Base-by-base conservation (phyloP, 2,113 vertebrate species). In the Rousettus leschenaultii region DNA sequence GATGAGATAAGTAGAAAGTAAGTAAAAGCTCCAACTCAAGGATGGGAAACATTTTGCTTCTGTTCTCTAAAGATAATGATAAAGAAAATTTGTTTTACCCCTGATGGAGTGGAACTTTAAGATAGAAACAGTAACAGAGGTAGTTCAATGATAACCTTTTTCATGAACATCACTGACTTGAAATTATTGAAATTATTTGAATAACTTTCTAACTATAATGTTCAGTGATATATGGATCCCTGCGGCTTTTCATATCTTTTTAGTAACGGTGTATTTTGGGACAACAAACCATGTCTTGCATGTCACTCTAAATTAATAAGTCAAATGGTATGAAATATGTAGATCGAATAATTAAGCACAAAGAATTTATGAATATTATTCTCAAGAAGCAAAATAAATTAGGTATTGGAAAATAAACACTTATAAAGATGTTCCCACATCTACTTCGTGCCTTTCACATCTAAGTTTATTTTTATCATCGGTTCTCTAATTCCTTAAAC, bases 1-100 rank as follows among this genome's bases (percentile, higher is more conserved):
- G 97, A 97, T 97, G 95, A 97, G 96, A 97, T 97, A 98, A 97
- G 90, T 98, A 97, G 96, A 96, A 98, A 97, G 94, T 82, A 96
- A 97, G 91, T 89, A 89, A 97, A 96, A 96, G 33, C 91, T 94
- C 74, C 82, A 68, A 73, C 86, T 92, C 40, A 79, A 96, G 70
- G 30, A 97, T 94, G 43, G 82, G 90, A 98, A 97, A 97, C 95
- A 97, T 97, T 97, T 86, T 95, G 66, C 5, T 97, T 59, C 71
- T 94, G 28, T 21, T 96, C 38, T 8, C 78, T 91, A 87, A 92
- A 12, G 30, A 96, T 77, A 84, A 94, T 94, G 91, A 95, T 96
- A 91, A 94, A 77, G 40, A 95, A 97, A 95, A 94, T 96, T 96
- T 94, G 96, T 97, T 97, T 85, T 95, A 93, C 4, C 40, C 53